Evolutionary conservation across 2,113 vertebrate genomes (phyloP), one percentile per base, ranked within the genome.

Genomic region (Numida meleagris): DNA sequence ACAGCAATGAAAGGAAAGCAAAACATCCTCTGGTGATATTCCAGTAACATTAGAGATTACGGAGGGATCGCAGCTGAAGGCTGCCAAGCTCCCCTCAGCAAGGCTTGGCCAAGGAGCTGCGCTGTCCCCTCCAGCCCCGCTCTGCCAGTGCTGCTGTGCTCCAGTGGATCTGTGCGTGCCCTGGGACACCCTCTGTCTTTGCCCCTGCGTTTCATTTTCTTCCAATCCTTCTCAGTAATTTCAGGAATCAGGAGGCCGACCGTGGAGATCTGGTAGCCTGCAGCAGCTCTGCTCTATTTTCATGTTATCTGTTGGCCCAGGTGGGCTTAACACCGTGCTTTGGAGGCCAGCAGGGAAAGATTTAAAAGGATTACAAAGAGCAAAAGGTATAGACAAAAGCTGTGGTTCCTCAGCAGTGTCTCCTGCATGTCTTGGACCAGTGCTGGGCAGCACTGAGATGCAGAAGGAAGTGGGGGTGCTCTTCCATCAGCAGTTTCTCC

Each of bases 111-210:
- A 7, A 43, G 59, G 63, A 51, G 68, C 11, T 19, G 72, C 70
- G 70, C 23, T 43, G 50, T 2, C 57, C 43, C 71, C 48, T 62
- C 14, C 51, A 42, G 70, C 2, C 36, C 85, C 23, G 29, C 43
- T 51, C 53, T 78, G 70, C 4, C 45, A 55, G 20, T n/a, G 55
- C 4, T 50, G 2, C 74, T 27, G 27, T 9, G 51, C 70, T 73
- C 10, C 6, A 4, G 5, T n/a, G 3, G 42, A 1, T 19, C 62
- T 25, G 20, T 6, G 53, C 6, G 0, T 1, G 2, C 50, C 31
- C 9, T 20, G 68, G 10, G 42, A n/a, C 61, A 31, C 23, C 16
- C 29, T 48, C 40, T 0, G 1, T n/a, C 38, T 63, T 43, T 73
- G 53, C 6, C 20, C n/a, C 4, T 2, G 23, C 10, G 10, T 51